Base-by-base conservation (phyloP, 2,797 vertebrate genomes). In the Carcharodon carcharias region DNA sequence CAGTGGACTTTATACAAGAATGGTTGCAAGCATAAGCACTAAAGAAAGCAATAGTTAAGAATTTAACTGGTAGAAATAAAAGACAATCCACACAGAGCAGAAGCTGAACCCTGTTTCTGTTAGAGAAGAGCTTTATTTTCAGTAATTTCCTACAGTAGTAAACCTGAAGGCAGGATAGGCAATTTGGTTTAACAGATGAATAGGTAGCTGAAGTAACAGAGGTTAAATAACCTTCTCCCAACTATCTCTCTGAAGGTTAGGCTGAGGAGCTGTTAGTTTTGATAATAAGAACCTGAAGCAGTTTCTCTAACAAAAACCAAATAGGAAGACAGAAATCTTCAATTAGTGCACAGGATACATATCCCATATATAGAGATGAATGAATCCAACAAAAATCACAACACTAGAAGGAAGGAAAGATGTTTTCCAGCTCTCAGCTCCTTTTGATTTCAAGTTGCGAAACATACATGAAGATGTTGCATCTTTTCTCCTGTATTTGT, bases 41-140 rank as follows among this genome's bases (percentile, higher is more conserved):
- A 9, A 6, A 26, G 40, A 85, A 85, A 85, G 82, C 45, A 85
- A 85, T 21, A 50, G 82, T 85, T 85, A 85, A 85, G 82, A 50
- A 85, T 50, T 50, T 85, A 26, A 85, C 23, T 85, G 3, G 6
- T 85, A 85, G 26, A 85, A 50, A 85, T 50, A n/a, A 77, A 77
- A 77, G 69, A 31, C 26, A 71, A 28, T 9, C 26, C 26, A 71
- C 26, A 28, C 1, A 82, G 77, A 82, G 77, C 77, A 82, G 21
- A 45, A 96, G 96, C 96, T 97, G 97, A 97, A 97, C 97, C 96
- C 97, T 97, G 97, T 97, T 97, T 97, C 96, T 97, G 96, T 97
- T 97, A 96, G 96, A 96, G 97, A 97, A 97, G 97, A 96, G 96
- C 96, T 96, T 96, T 97, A 97, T 97, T 97, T 97, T 97, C 97